phyloP scores from a whole-genome alignment of 2,113 vertebrate species.

The Urocynchramus pylzowi region DNA sequence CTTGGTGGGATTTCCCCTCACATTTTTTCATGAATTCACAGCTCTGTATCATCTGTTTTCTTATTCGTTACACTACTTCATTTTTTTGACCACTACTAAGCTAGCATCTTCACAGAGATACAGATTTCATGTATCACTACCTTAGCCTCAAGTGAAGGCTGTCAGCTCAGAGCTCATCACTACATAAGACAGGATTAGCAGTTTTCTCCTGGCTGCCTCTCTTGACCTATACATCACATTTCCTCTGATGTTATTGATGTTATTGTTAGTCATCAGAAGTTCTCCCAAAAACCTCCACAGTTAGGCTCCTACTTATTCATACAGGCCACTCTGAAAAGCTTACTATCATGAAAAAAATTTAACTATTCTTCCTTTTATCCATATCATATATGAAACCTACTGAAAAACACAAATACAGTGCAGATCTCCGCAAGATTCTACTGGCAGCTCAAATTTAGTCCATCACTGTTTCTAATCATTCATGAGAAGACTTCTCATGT shows the following conservation, averaged over 20 bases:
- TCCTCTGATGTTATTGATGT: neutral
- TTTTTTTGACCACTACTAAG: neutral
- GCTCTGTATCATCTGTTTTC: neutral
- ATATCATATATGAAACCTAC: neutral
- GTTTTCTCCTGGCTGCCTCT: neutral
- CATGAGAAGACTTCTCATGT: neutral
- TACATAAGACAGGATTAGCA: neutral
- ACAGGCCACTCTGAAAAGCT: neutral
- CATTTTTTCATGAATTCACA: neutral
- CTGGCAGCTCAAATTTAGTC: neutral
- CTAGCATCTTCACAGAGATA: neutral
- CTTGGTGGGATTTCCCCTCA: neutral
- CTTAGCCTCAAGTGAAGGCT: neutral
- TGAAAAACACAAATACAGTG: neutral
- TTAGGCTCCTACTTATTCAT: neutral
- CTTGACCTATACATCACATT: neutral
- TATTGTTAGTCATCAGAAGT: neutral
- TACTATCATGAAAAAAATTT: neutral
- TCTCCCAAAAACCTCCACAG: neutral
- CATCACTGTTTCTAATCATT: neutral
- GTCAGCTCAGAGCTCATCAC: neutral
- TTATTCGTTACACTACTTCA: neutral
- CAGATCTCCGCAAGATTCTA: neutral
- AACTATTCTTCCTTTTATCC: neutral
- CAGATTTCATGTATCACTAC: neutral